Base-by-base conservation (phyloP, 2,113 vertebrate genomes). In the Orthonyx spaldingii region DNA sequence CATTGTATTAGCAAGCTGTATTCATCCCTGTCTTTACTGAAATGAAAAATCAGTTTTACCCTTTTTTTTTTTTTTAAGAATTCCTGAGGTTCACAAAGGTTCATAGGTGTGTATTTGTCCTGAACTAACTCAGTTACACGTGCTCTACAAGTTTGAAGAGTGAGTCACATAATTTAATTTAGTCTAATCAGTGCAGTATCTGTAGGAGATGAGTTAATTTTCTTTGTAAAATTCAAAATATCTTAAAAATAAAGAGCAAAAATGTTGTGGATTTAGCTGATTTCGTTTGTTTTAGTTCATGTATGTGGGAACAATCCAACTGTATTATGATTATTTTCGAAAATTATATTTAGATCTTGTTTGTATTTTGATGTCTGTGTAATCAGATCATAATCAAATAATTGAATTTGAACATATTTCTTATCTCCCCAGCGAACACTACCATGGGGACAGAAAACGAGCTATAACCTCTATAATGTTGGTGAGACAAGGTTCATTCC, bases 371-470 rank as follows among this genome's bases (percentile, higher is more conserved):
- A 28, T 59, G 42, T 90, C 60, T 86, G 12, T 80, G 21, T 89
- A 95, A 94, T 96, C 92, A 95, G 78, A 93, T 86, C 24, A 86
- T 86, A 82, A 93, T 95, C 82, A 94, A 92, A 93, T 95, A 91
- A 93, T 92, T 93, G 66, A 78, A 86, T 94, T 71, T 53, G 50
- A 71, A 82, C 46, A 47, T 78, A 69, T 76, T 84, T 89, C 44
- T 84, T 87, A 90, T 77, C 76, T 93, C 32, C 12, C n/a, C 37
- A 74, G 16, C 52, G 42, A 83, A 68, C 32, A 33, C 39, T 63
- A 81, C 47, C 39, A 64, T 1, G 2, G 33, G 26, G 83, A 13
- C 27, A 93, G 83, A 92, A 95, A 90, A 90, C 53, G 30, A 91
- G 44, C 61, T 76, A 70, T 46, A 30, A 92, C 86, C 68, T 94